Evolutionary conservation across 2,888 invertebrate species (phyloP).

Genomic region (Drepanosiphum platanoidis): DNA sequence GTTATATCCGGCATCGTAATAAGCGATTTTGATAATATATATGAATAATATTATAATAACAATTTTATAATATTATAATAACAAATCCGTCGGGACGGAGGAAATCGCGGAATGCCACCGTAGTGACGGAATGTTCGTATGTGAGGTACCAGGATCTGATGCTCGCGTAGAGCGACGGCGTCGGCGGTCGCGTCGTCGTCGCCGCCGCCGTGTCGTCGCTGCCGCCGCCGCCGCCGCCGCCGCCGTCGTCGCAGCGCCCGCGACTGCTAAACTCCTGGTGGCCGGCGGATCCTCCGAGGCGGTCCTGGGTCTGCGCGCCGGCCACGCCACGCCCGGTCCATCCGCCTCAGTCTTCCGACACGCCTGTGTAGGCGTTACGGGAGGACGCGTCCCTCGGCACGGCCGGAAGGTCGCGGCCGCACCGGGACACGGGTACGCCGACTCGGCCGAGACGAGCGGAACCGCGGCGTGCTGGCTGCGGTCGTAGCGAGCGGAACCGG

Average conservation of each 20-base stretch:
- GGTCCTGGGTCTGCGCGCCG: constrained; percentile 56
- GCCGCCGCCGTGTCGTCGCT: background rate
- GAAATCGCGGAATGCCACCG: constrained; percentile 11
- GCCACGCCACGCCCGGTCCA: constrained; percentile 61
- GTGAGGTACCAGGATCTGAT: constrained; percentile 41
- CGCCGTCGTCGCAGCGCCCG: background rate
- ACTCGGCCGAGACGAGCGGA: background rate
- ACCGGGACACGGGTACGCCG: background rate
- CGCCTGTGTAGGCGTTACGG: constrained; percentile 61
- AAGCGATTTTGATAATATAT: too few species aligned
- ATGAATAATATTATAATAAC: too few species aligned
- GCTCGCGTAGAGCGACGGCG: background rate
- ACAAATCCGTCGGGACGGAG: too few species aligned
- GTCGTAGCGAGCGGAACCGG: background rate
- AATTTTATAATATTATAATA: too few species aligned
- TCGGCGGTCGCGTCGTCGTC: background rate
- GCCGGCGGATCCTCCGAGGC: constrained; percentile 59
- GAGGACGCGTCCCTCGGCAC: constrained; percentile 57
- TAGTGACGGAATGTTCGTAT: constrained; percentile 53
- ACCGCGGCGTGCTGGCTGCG: background rate
- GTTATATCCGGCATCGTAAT: too few species aligned
- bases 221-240: background rate
- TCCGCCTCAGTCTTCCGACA: constrained; percentile 60
- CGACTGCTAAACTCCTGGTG: constrained; percentile 26
- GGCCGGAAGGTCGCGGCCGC: constrained; percentile 47